These are phyloP conservation scores for Selenia dentaria DNA, from an alignment of 2,888 invertebrate genomes.

Conservation along the genomic window DNA sequence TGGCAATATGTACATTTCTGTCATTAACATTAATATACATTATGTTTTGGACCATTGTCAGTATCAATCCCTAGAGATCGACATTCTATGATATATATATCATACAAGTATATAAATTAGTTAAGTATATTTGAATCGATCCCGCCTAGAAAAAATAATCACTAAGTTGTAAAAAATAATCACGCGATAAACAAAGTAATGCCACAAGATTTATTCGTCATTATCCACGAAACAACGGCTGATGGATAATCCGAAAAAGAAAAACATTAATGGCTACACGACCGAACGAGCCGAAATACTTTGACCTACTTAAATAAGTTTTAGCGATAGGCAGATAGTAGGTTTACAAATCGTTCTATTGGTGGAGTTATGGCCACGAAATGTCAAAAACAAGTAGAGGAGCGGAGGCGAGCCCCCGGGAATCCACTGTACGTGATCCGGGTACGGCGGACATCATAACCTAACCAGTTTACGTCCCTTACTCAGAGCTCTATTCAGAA, in stretches of 20 bases:
- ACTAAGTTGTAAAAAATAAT: too few species aligned
- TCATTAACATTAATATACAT: too few species aligned
- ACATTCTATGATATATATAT: too few species aligned
- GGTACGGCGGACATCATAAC: conserved; percentile 62
- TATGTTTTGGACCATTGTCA: too few species aligned
- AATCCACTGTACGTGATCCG: conserved; percentile 66
- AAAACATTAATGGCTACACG: conserved; percentile 13
- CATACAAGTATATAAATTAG: too few species aligned
- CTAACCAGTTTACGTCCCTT: conserved; percentile 63
- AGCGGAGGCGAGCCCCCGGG: conserved; percentile 59
- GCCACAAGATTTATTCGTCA: conserved; percentile 18
- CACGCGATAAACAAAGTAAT: too few species aligned
- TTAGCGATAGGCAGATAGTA: conserved; percentile 24
- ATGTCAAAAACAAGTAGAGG: conserved; percentile 73
- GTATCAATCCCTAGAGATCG: too few species aligned
- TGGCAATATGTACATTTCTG: too few species aligned
- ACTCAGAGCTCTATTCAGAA: conserved; percentile 66
- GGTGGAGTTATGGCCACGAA: conserved; percentile 56
- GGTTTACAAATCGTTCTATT: conserved; percentile 34
- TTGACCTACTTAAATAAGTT: conserved; percentile 19
- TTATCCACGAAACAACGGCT: conserved; percentile 16
- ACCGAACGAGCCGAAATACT: conserved; percentile 8
- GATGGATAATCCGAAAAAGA: conserved; percentile 21
- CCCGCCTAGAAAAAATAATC: too few species aligned
- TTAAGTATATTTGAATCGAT: too few species aligned